Conservation (phyloP, 2,797 vertebrate genomes). For the Propithecus deckenii region DNA sequence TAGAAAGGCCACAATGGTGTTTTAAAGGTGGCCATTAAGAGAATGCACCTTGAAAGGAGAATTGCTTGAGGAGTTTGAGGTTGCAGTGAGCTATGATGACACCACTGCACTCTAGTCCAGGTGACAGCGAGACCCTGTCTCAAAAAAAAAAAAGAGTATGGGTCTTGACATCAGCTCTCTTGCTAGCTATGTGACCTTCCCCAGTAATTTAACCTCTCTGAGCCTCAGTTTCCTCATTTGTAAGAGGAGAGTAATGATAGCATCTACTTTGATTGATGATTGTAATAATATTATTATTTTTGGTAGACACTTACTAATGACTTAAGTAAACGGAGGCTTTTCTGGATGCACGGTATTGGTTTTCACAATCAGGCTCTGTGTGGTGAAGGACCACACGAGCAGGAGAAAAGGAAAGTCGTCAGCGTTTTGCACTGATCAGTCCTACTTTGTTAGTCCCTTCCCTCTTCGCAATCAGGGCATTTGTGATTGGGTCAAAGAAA, state of each 20-base stretch:
- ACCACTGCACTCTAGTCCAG: background rate
- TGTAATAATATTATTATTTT: background rate
- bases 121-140: background rate
- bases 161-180: background rate
- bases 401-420: background rate
- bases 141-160: background rate
- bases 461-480: background rate
- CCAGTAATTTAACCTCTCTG: background rate
- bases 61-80: background rate
- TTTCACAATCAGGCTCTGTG: fast-evolving
- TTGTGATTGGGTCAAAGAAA: background rate
- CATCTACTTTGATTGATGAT: background rate
- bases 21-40: background rate
- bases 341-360: fast-evolving
- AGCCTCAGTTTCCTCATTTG: slow-evolving; percentile 8
- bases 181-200: background rate
- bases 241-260: background rate
- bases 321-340: background rate
- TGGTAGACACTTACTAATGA: background rate
- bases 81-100: background rate
- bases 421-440: background rate
- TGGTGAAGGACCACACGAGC: background rate
- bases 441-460: background rate
- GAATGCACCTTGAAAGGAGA: background rate
- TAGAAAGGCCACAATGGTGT: background rate